Base-by-base conservation (phyloP, 2,113 vertebrate species). In the Macquaria australasica region DNA sequence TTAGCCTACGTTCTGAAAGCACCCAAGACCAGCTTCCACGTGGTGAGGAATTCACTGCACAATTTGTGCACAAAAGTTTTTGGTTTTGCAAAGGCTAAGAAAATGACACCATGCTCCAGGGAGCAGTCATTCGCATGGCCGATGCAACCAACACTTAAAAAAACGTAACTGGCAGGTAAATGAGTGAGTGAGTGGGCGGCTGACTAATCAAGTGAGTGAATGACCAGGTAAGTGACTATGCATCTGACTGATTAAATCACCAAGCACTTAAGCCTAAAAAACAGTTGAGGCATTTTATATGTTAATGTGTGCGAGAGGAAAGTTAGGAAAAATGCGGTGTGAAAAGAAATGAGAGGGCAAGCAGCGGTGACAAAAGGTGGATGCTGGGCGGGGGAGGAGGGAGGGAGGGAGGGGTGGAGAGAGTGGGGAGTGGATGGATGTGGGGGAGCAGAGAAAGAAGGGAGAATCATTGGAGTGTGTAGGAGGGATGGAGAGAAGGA, bases 151-250 rank as follows among this genome's bases (percentile, higher is more conserved):
- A 64, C 20, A 28, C 31, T 51, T 41, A 18, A 34, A 8, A 20
- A 67, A 62, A 60, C 28, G 31, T 48, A 48, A 48, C 15, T 16
- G 45, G 4, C 81, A 68, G 77, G 79, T 81, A 83, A 91, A 89
- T 83, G 68, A 91, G 70, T 73, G 86, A 89, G 83, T 58, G 62
- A 88, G 68, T 3, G 6, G 81, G 75, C 62, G 28, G 76, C 84
- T 51, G 90, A 85, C 84, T 92, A 89, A 93, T 92, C 85, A 90
- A 88, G 84, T 81, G 84, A 89, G 83, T 68, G 66, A 91, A 86
- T 68, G 66, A 90, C 82, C 60, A 73, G 86, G 67, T 90, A 88
- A 90, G 91, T 77, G 83, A 89, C 76, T 88, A 68, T 77, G 71
- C 74, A 53, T 82, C 74, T 73, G 72, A 90, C 87, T 89, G 88